Evolutionary conservation across 2,113 vertebrate genomes (phyloP).

Genomic region (Strix aluco): DNA sequence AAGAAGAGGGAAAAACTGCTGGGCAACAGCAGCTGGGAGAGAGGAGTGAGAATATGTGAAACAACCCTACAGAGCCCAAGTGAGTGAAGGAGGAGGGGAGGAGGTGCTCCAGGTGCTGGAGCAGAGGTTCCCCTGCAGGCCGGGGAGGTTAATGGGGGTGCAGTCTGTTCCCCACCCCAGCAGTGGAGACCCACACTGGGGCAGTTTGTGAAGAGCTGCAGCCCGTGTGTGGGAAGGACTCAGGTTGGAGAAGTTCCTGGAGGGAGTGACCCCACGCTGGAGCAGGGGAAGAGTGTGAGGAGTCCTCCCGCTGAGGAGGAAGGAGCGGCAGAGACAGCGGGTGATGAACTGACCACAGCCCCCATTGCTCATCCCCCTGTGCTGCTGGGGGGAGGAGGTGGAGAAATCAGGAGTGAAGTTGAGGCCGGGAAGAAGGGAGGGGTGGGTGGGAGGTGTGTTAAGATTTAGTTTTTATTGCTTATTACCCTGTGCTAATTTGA

Average conservation of each 20-base stretch:
- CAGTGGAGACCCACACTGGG: neutral
- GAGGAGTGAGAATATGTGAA: neutral
- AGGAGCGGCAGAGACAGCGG: neutral
- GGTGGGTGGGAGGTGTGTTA: neutral
- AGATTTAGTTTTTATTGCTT: neutral
- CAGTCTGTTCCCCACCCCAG: too few relatives aligned
- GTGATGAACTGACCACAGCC: neutral
- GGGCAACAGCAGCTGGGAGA: neutral
- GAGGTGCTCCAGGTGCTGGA: neutral
- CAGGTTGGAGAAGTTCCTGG: neutral
- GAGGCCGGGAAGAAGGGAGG: neutral
- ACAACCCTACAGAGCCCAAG: neutral
- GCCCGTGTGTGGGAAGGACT: neutral
- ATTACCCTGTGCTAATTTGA: neutral
- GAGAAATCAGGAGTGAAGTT: neutral
- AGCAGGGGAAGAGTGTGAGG: neutral
- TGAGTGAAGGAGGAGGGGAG: neutral
- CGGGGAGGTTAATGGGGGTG: neutral
- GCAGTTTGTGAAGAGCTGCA: neutral
- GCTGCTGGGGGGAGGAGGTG: accelerated
- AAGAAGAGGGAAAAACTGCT: neutral
- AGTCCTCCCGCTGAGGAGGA: neutral
- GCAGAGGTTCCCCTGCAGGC: neutral
- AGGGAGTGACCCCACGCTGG: neutral
- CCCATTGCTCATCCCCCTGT: neutral